Percentiles rank a stretch among this genome's conserved stretches.
phyloP scores from a whole-genome alignment of 2,797 vertebrate genomes.

The Gobio occitaniae region DNA sequence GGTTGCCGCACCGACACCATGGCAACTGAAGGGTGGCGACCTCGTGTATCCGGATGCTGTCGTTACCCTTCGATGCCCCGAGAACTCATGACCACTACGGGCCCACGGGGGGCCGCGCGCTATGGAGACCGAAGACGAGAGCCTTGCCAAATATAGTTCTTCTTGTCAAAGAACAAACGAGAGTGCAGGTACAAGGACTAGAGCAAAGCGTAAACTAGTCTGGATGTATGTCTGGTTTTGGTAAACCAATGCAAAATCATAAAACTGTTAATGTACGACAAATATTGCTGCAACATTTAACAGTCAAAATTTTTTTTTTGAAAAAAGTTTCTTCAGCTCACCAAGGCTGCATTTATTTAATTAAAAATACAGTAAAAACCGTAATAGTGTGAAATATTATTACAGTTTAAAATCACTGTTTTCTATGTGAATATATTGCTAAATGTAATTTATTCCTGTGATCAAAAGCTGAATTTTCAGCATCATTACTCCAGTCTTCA shows the following conservation, averaged over 20 bases:
- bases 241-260: background rate
- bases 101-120: constrained; percentile 3
- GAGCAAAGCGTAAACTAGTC: background rate
- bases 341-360: background rate
- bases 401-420: background rate
- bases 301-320: background rate
- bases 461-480: too few relatives aligned
- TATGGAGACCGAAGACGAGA: background rate
- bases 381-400: background rate
- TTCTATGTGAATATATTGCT: background rate
- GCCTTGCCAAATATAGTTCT: constrained; percentile 33
- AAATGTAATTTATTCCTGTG: too few relatives aligned
- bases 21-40: constrained; percentile 72
- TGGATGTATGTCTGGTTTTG: background rate
- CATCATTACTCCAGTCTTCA: too few relatives aligned
- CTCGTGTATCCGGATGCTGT: constrained; percentile 61
- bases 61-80: constrained; percentile 56
- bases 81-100: constrained; percentile 48
- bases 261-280: background rate
- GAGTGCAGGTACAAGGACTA: background rate
- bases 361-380: background rate
- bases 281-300: background rate
- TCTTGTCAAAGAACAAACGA: constrained; percentile 5
- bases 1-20: constrained; percentile 65
- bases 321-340: too few relatives aligned